Percentiles rank a stretch among this genome's conserved stretches.
These are phyloP conservation scores for Agrochola lota DNA, from an alignment of 2,888 invertebrate species.

Conservation along the genomic window DNA sequence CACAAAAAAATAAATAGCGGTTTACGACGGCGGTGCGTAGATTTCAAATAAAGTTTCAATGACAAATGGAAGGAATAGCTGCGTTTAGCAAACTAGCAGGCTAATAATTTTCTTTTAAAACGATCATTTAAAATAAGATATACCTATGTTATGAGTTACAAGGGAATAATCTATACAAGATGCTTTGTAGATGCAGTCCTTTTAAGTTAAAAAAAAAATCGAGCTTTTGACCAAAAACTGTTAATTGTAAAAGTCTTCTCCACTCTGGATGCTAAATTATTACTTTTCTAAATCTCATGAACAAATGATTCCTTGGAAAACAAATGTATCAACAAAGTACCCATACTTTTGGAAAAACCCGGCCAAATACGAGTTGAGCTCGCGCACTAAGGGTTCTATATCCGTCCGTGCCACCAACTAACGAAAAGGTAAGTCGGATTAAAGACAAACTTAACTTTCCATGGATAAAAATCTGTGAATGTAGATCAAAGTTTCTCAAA, in stretches of 20 bases:
- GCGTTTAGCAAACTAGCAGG: neutral
- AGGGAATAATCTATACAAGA: neutral
- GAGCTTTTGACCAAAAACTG: neutral
- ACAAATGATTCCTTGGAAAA: neutral
- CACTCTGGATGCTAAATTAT: neutral
- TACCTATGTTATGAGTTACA: too few relatives aligned
- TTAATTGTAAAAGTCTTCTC: neutral
- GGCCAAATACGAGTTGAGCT: neutral
- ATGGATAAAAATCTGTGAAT: neutral
- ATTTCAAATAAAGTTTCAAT: neutral
- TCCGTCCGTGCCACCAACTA: neutral
- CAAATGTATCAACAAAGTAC: neutral
- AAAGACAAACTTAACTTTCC: neutral
- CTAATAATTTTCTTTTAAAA: neutral
- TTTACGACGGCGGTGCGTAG: neutral
- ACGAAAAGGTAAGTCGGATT: neutral
- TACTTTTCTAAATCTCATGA: neutral
- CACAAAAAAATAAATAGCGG: neutral
- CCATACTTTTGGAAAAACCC: neutral
- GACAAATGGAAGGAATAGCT: neutral
- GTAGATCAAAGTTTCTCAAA: too few relatives aligned
- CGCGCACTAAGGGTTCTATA: neutral
- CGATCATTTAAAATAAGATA: neutral
- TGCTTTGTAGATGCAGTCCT: neutral
- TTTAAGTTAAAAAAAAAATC: neutral